Base-by-base conservation (phyloP, 2,888 invertebrate species). In the Tachystola acroxantha region DNA sequence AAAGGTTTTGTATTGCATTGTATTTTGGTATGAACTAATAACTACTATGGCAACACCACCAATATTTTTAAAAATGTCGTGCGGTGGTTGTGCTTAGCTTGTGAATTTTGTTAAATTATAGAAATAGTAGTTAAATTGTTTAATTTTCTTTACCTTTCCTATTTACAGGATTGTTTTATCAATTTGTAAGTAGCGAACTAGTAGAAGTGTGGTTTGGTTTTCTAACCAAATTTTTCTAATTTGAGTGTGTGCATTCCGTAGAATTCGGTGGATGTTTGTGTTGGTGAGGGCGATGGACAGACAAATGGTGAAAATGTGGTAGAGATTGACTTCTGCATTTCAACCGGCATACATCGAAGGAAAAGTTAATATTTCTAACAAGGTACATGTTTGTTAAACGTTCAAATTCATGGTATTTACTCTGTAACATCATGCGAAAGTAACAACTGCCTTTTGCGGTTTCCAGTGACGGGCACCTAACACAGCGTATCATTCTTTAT, bases 181-280 rank as follows among this genome's bases (percentile, higher is more conserved):
- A 34, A 42, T 37, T 43, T 50, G 50, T 59, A 56, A 53, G 51
- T 57, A 53, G 38, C 37, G n/a, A 10, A 5, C 10, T 4, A 25
- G 5, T 2, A 27, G 11, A 27, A 13, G 4, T 10, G 10, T 19
- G 10, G 10, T 16, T 10, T 16, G 11, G 2, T 16, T n/a, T 13
- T 30, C n/a, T 27, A 39, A 31, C 24, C 29, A 19, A 32, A 35
- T 26, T 33, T n/a, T 25, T 32, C 10, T 27, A 10, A 43, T 42
- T 35, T 62, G 52, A 65, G 62, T 68, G 66, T 70, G 70, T 71
- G 72, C 58, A 67, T 59, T 67, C 61, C 53, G 39, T 66, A 51
- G 65, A 62, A 73, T 72, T 70, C 66, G 69, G 64, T 72, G 60
- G 62, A 70, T 77, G 75, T 80, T 76, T 82, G 79, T 81, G 73